phyloP scores from a whole-genome alignment of 2,113 vertebrate genomes.

The Anas platyrhynchos region DNA sequence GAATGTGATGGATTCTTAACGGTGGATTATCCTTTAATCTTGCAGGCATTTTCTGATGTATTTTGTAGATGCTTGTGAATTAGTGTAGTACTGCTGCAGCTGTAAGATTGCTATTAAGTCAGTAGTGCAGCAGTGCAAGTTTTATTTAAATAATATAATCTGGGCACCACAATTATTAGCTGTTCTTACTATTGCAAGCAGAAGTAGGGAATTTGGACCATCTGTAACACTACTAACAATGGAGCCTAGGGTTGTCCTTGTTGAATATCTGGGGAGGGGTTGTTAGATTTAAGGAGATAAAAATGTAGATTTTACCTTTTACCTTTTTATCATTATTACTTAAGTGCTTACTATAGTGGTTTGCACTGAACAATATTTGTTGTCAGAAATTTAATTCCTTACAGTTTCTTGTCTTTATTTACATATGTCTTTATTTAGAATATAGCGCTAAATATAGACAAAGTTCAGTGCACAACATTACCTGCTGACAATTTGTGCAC shows the following conservation, averaged over 20 bases:
- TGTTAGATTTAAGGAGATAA: background rate
- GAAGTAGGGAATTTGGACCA: background rate
- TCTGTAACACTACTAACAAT: background rate
- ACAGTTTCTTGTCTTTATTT: background rate
- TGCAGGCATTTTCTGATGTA: background rate
- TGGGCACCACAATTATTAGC: background rate
- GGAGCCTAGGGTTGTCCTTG: background rate
- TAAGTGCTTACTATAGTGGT: background rate
- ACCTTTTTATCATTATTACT: background rate
- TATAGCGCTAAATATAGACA: background rate
- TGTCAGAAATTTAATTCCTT: background rate
- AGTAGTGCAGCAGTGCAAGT: background rate
- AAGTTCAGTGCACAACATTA: background rate
- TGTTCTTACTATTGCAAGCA: background rate
- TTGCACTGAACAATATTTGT: background rate
- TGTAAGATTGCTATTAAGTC: background rate
- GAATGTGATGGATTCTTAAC: background rate
- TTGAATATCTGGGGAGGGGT: background rate
- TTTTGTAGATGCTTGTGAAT: constrained; percentile 10
- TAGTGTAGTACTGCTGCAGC: background rate
- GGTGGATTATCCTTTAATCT: background rate
- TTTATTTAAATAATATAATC: background rate
- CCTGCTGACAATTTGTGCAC: background rate
- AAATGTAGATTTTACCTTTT: background rate
- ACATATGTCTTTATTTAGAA: background rate